phyloP scores from a whole-genome alignment of 2,797 vertebrate genomes.

The Coracias cyanogaster region DNA sequence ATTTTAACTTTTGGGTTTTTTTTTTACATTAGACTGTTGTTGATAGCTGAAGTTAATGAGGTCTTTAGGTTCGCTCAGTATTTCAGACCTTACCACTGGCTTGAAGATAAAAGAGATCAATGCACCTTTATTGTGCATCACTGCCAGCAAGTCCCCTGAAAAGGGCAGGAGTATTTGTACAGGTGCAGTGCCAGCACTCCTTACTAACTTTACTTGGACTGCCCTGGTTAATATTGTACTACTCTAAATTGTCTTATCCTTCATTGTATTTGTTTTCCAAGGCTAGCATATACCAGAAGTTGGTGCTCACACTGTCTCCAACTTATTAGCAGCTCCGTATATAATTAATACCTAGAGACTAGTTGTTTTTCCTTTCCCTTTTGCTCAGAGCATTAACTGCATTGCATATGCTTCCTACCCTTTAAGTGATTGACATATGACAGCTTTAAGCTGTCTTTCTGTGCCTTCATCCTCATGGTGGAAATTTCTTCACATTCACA shows the following conservation, averaged over 20 bases:
- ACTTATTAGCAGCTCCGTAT: slow-evolving; percentile 33
- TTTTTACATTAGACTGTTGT: slow-evolving; percentile 46
- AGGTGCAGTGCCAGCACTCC: slow-evolving; percentile 34
- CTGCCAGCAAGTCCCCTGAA: slow-evolving; percentile 36
- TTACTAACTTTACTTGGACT: background rate
- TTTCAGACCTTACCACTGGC: slow-evolving; percentile 56
- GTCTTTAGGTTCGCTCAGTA: slow-evolving; percentile 50
- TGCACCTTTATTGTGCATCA: slow-evolving; percentile 59
- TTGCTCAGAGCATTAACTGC: slow-evolving; percentile 29
- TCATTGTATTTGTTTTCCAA: slow-evolving; percentile 23
- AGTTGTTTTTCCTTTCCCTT: background rate
- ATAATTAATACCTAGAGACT: slow-evolving; percentile 63
- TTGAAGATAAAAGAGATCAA: slow-evolving; percentile 69
- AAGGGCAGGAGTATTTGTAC: slow-evolving; percentile 56
- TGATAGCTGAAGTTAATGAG: slow-evolving; percentile 69
- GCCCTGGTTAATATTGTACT: slow-evolving; percentile 43
- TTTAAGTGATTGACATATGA: slow-evolving; percentile 63
- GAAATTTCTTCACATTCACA: slow-evolving; percentile 14
- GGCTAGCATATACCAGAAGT: background rate
- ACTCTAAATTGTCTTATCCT: slow-evolving; percentile 10
- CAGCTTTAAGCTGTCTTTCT: slow-evolving; percentile 55
- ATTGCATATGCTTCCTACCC: slow-evolving; percentile 48
- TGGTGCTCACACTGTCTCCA: background rate
- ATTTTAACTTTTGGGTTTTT: slow-evolving; percentile 76
- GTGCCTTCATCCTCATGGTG: background rate